These are phyloP conservation scores for Amazonetta brasiliensis DNA, from an alignment of 2,797 vertebrate species.

Conservation along the genomic window DNA sequence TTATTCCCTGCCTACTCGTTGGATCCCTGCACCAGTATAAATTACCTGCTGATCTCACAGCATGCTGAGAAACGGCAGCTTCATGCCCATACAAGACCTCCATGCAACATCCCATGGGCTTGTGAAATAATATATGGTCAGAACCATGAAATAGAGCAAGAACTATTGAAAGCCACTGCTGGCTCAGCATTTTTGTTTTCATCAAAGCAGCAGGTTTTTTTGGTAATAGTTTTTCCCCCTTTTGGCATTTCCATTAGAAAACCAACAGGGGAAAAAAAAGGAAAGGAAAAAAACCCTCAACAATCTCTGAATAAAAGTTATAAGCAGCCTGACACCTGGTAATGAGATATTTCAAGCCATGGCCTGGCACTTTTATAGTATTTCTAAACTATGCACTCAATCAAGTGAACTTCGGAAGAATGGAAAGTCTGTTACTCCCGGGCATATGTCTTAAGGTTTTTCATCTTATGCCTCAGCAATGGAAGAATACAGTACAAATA, in stretches of 20 bases:
- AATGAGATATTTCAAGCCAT: slow-evolving; percentile 52
- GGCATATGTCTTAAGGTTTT: background rate
- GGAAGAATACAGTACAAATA: background rate
- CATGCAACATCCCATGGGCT: background rate
- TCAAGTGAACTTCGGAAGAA: slow-evolving; percentile 1
- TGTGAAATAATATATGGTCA: background rate
- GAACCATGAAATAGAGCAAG: background rate
- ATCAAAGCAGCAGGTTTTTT: slow-evolving; percentile 42
- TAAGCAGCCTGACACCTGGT: slow-evolving; percentile 45
- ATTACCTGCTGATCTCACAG: background rate
- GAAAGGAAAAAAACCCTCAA: background rate
- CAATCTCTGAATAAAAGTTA: slow-evolving; percentile 30
- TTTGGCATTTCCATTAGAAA: slow-evolving; percentile 61
- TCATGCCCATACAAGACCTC: accelerated
- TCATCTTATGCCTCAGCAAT: background rate
- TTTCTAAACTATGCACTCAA: slow-evolving; percentile 45
- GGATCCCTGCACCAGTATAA: background rate
- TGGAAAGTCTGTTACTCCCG: slow-evolving; percentile 31
- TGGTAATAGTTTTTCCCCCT: slow-evolving; percentile 13
- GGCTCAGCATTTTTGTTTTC: slow-evolving; percentile 54
- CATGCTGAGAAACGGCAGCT: background rate
- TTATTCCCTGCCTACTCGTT: background rate
- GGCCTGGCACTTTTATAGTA: slow-evolving; percentile 41
- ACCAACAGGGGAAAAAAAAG: background rate
- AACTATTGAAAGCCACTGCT: background rate